Evolutionary conservation across 2,113 vertebrate species (phyloP).

Genomic region (Anguilla japonica): DNA sequence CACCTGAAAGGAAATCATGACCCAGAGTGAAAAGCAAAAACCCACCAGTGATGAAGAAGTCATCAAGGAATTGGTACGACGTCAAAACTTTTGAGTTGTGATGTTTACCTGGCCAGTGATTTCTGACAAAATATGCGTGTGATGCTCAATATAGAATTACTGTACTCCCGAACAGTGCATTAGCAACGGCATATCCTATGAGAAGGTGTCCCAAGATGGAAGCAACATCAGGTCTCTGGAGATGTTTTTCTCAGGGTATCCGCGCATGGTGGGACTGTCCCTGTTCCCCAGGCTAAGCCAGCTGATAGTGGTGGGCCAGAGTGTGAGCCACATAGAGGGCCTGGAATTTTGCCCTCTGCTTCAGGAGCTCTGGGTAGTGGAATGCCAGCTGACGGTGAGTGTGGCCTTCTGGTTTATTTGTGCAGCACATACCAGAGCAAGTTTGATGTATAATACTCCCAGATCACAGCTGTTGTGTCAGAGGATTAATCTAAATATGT

Average conservation of each 20-base stretch:
- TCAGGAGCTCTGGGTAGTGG: constrained; percentile 78
- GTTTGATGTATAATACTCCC: neutral
- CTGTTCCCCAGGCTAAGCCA: constrained; percentile 71
- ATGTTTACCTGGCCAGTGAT: neutral
- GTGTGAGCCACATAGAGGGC: constrained; percentile 70
- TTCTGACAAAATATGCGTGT: neutral
- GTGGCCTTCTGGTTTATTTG: neutral
- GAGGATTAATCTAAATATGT: neutral
- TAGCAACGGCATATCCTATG: constrained; percentile 73
- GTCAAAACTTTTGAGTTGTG: neutral
- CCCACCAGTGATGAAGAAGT: constrained; percentile 66
- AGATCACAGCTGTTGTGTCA: neutral
- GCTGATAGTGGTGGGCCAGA: constrained; percentile 76
- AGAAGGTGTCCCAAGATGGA: constrained; percentile 70
- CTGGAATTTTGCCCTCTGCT: constrained; percentile 70
- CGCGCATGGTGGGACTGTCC: constrained; percentile 73
- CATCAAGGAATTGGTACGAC: constrained; percentile 77
- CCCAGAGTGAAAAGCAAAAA: constrained; percentile 61
- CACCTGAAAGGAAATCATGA: constrained; percentile 59
- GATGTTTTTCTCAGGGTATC: constrained; percentile 82
- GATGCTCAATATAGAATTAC: neutral
- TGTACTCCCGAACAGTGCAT: constrained; percentile 64
- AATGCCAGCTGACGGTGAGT: constrained; percentile 76
- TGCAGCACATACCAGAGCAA: neutral
- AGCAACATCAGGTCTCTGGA: constrained; percentile 64